Evolutionary conservation across 1,140 invertebrate species (phyloP).

Genomic region (Leptestheria dahalacensis): DNA sequence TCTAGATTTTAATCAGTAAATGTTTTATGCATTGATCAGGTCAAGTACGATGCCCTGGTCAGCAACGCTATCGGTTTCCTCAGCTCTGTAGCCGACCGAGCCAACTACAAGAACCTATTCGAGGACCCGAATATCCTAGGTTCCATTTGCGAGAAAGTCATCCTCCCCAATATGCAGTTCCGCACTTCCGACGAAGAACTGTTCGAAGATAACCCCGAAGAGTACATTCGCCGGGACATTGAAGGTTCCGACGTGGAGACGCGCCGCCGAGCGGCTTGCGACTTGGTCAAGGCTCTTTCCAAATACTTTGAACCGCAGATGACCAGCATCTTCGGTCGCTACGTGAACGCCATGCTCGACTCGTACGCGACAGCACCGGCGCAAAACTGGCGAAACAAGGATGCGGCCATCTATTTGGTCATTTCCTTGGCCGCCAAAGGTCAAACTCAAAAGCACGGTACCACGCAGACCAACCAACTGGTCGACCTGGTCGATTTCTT

Average conservation of each 20-base stretch:
- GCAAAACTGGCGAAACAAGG: slow-evolving; percentile 80
- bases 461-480: slow-evolving; percentile 74
- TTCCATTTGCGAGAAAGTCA: slow-evolving; percentile 91
- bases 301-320: slow-evolving; percentile 82
- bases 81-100: slow-evolving; percentile 78
- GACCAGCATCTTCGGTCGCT: slow-evolving; percentile 80
- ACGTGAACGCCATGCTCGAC: slow-evolving; percentile 65
- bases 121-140: slow-evolving; percentile 70
- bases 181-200: slow-evolving; percentile 65
- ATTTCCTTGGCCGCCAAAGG: slow-evolving; percentile 83
- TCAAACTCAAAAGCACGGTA: slow-evolving; percentile 77
- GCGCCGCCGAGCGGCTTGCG: slow-evolving; percentile 81
- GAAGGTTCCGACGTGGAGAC: slow-evolving; percentile 98
- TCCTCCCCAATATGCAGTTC: slow-evolving; percentile 96
- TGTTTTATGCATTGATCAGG: slow-evolving; percentile 22
- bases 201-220: slow-evolving; percentile 91
- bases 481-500: slow-evolving; percentile 82
- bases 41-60: slow-evolving; percentile 44
- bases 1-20: not conserved
- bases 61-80: slow-evolving; percentile 92
- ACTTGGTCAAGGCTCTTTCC: slow-evolving; percentile 79
- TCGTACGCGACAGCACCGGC: slow-evolving; percentile 59
- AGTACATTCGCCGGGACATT: slow-evolving; percentile 92
- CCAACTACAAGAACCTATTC: slow-evolving; percentile 74
- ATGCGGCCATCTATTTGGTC: slow-evolving; percentile 89